A percentile compares a stretch with the other conserved stretches of the same genome.
phyloP scores from a whole-genome alignment of 2,113 vertebrate genomes.

The Empidonax traillii region DNA sequence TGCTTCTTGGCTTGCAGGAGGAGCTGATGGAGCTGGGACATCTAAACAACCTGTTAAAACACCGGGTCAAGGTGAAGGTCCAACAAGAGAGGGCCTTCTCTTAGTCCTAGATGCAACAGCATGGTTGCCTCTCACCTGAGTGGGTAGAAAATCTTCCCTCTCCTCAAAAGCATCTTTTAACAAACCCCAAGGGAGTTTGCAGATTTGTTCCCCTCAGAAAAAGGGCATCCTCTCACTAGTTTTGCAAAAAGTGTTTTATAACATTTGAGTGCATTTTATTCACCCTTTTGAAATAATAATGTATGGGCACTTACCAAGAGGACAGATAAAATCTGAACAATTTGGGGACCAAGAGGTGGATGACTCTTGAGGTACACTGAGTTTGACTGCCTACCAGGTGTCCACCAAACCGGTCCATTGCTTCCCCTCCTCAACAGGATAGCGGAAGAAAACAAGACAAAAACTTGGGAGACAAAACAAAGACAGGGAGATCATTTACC shows the following conservation, averaged over 20 bases:
- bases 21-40: background rate
- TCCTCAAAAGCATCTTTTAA: background rate
- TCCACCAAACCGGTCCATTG: rapidly evolving
- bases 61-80: background rate
- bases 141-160: background rate
- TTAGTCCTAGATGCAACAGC: background rate
- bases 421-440: background rate
- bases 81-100: background rate
- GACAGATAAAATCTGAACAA: background rate
- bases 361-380: background rate
- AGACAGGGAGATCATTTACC: background rate
- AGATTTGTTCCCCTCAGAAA: background rate
- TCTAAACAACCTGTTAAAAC: background rate
- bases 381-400: background rate
- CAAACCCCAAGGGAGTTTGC: background rate
- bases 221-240: background rate
- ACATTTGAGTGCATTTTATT: background rate
- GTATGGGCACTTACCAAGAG: background rate
- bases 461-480: background rate
- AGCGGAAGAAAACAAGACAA: background rate
- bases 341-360: background rate
- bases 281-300: background rate
- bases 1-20: background rate
- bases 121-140: background rate
- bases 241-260: background rate